Evolutionary conservation across 2,797 vertebrate genomes (phyloP).

Genomic region (Cyprinella venusta): DNA sequence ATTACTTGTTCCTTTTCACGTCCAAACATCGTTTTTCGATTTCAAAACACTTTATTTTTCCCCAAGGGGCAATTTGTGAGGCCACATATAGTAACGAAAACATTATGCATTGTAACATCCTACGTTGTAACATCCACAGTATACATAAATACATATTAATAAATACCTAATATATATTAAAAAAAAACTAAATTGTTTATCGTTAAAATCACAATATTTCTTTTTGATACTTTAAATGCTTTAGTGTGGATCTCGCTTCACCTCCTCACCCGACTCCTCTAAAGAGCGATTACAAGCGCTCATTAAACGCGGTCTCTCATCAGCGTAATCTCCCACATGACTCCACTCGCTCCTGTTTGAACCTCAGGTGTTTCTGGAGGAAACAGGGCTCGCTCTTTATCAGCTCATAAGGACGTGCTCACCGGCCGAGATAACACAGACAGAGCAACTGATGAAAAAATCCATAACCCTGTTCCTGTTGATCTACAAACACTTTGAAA

Average conservation of each 20-base stretch:
- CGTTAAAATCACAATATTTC: too few relatives aligned
- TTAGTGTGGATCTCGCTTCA: not conserved
- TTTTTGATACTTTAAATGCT: not conserved
- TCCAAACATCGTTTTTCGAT: too few relatives aligned
- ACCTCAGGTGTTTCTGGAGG: slow-evolving; percentile 47
- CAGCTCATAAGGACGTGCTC: slow-evolving; percentile 49
- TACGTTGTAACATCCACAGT: too few relatives aligned
- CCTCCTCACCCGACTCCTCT: slow-evolving; percentile 2
- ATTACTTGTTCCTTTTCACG: too few relatives aligned
- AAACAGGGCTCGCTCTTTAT: slow-evolving; percentile 42
- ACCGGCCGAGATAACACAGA: slow-evolving; percentile 45
- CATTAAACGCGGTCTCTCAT: slow-evolving; percentile 17
- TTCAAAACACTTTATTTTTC: too few relatives aligned
- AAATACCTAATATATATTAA: too few relatives aligned
- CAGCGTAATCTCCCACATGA: slow-evolving; percentile 55
- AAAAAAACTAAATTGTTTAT: too few relatives aligned
- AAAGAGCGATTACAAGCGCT: slow-evolving; percentile 59
- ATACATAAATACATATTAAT: too few relatives aligned
- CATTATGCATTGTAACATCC: too few relatives aligned
- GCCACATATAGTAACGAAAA: too few relatives aligned
- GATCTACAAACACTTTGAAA: slow-evolving; percentile 46
- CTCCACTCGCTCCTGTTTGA: slow-evolving; percentile 33
- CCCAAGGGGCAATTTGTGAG: too few relatives aligned
- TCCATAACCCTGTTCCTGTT: slow-evolving; percentile 58
- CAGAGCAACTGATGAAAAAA: slow-evolving; percentile 69